phyloP scores from a whole-genome alignment of 1,140 invertebrate genomes.

The Nymphalis io region DNA sequence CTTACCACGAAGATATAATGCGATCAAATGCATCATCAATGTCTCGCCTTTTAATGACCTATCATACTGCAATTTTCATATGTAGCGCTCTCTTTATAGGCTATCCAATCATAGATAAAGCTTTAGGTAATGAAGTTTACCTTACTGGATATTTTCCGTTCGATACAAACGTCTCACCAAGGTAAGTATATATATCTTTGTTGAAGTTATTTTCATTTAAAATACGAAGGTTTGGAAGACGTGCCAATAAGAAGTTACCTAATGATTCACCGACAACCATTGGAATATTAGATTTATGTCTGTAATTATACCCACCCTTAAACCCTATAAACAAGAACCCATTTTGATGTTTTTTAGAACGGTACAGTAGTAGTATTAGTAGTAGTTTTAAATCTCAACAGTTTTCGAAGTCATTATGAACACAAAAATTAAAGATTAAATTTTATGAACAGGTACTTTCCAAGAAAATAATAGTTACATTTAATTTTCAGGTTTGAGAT shows the following conservation, averaged over 20 bases:
- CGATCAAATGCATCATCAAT: constrained; percentile 48
- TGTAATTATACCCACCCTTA: too few species aligned
- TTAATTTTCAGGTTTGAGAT: constrained; percentile 55
- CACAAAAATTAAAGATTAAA: too few species aligned
- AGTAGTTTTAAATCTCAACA: too few species aligned
- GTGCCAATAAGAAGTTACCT: too few species aligned
- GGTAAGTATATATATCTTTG: constrained; percentile 45
- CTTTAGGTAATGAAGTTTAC: constrained; percentile 45
- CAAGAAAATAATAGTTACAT: too few species aligned
- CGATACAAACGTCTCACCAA: constrained; percentile 43
- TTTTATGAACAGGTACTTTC: too few species aligned
- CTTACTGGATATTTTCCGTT: constrained; percentile 65
- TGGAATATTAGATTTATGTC: too few species aligned
- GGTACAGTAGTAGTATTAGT: too few species aligned
- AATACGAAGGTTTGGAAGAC: neutral
- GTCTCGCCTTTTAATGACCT: constrained; percentile 48
- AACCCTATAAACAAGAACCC: too few species aligned
- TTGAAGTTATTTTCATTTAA: neutral
- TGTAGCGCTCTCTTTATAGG: constrained; percentile 47
- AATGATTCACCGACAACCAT: too few species aligned
- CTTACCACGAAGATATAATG: constrained; percentile 45
- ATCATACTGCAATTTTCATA: constrained; percentile 41
- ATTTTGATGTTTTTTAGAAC: too few species aligned
- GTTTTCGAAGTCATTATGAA: too few species aligned
- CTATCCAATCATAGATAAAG: constrained; percentile 53